phyloP scores from a whole-genome alignment of 1,140 invertebrate genomes.

The Micrasema minimum region DNA sequence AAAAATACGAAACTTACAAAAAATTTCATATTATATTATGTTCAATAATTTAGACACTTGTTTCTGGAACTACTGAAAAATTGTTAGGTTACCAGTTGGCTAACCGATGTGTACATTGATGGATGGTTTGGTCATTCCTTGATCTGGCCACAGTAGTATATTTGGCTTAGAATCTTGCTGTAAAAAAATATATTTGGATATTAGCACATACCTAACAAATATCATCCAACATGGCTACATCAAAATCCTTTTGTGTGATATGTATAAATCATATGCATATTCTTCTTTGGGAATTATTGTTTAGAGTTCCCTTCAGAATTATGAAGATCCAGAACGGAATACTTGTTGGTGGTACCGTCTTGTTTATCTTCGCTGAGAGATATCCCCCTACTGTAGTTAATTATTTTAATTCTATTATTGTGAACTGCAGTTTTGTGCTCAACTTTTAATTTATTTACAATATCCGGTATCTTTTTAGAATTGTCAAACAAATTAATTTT shows the following conservation, averaged over 20 bases:
- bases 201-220: constrained; percentile 65
- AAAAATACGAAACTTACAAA: too few species aligned
- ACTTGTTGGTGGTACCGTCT: constrained; percentile 52
- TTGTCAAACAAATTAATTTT: constrained; percentile 14
- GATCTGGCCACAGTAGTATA: too few species aligned
- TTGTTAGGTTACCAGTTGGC: too few species aligned
- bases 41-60: too few species aligned
- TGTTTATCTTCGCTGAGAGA: constrained; percentile 53
- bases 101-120: too few species aligned
- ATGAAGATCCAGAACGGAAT: constrained; percentile 61
- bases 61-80: too few species aligned
- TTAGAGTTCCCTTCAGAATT: constrained; percentile 54
- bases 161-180: too few species aligned
- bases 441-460: constrained; percentile 40
- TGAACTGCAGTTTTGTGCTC: constrained; percentile 35
- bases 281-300: constrained; percentile 55
- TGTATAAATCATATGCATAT: constrained; percentile 70
- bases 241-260: constrained; percentile 66
- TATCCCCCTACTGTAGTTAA: constrained; percentile 48
- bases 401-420: constrained; percentile 45
- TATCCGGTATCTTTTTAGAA: constrained; percentile 34
- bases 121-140: too few species aligned
- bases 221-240: constrained; percentile 66
- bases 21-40: too few species aligned
- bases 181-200: too few species aligned